Evolutionary conservation across 2,797 vertebrate genomes (phyloP).

Genomic region (Alca torda): DNA sequence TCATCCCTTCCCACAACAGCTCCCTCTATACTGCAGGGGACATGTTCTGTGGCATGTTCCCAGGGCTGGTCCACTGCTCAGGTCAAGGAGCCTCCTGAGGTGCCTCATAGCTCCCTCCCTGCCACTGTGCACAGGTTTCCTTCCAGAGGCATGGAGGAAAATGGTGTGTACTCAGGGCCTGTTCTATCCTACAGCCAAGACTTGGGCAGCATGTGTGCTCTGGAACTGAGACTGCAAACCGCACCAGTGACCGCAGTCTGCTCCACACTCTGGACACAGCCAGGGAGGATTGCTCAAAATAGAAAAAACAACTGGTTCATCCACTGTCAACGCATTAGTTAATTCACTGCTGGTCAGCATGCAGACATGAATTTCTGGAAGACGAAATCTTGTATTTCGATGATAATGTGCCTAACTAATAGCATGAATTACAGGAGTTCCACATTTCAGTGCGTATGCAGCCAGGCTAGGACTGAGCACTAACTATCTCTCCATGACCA

Average conservation of each 20-base stretch:
- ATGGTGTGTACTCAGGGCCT: neutral
- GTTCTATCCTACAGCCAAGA: neutral
- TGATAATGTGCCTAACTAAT: neutral
- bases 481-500: neutral
- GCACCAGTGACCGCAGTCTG: neutral
- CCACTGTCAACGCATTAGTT: neutral
- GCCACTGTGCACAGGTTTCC: neutral
- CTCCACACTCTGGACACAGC: neutral
- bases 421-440: neutral
- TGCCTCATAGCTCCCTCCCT: neutral
- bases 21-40: neutral
- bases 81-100: neutral
- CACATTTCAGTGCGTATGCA: neutral
- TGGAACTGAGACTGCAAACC: neutral
- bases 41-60: neutral
- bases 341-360: neutral
- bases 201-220: neutral
- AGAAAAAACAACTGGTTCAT: neutral
- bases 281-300: neutral
- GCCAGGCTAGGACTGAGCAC: neutral
- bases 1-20: neutral
- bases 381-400: fast-evolving
- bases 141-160: neutral
- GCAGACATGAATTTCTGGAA: neutral
- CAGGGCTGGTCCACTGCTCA: neutral